phyloP scores from a whole-genome alignment of 1,140 invertebrate genomes.

The Tetramorium alpestre region DNA sequence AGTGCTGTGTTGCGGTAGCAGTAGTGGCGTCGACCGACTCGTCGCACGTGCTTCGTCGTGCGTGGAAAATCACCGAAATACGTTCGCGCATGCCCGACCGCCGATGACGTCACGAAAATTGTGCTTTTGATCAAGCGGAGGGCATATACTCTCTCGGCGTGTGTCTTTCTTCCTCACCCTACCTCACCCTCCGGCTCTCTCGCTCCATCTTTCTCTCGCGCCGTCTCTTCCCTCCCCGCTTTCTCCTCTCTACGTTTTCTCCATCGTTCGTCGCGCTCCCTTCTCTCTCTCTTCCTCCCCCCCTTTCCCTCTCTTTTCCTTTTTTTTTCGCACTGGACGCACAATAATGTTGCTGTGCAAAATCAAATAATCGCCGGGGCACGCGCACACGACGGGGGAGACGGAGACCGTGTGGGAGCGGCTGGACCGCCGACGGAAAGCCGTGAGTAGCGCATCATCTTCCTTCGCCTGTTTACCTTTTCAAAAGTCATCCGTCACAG shows the following conservation, averaged over 20 bases:
- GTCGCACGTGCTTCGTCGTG: slow-evolving; percentile 79
- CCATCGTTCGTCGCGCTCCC: slow-evolving; percentile 11
- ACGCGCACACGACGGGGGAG: slow-evolving; percentile 53
- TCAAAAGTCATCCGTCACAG: slow-evolving; percentile 66
- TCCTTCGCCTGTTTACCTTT: slow-evolving; percentile 69
- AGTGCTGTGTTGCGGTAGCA: slow-evolving; percentile 59
- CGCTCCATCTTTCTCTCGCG: slow-evolving; percentile 29
- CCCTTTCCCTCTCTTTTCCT: slow-evolving; percentile 39
- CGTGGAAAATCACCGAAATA: slow-evolving; percentile 86
- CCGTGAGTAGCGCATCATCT: slow-evolving; percentile 73
- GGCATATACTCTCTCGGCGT: slow-evolving; percentile 52
- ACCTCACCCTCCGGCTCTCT: slow-evolving; percentile 10
- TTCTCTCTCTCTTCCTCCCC: slow-evolving; percentile 3
- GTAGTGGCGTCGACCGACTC: slow-evolving; percentile 64
- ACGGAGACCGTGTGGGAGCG: slow-evolving; percentile 68
- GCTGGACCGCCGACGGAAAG: slow-evolving; percentile 75
- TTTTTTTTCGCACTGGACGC: slow-evolving; percentile 64
- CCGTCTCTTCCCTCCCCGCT: neutral
- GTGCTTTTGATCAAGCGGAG: slow-evolving; percentile 83
- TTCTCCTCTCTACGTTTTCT: neutral
- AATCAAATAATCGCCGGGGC: slow-evolving; percentile 76
- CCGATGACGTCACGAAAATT: slow-evolving; percentile 85
- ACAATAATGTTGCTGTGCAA: slow-evolving; percentile 77
- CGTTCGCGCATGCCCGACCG: slow-evolving; percentile 82
- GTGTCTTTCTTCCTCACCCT: slow-evolving; percentile 23